phyloP scores from a whole-genome alignment of 2,888 invertebrate species.

The Lasioglossum calceatum region DNA sequence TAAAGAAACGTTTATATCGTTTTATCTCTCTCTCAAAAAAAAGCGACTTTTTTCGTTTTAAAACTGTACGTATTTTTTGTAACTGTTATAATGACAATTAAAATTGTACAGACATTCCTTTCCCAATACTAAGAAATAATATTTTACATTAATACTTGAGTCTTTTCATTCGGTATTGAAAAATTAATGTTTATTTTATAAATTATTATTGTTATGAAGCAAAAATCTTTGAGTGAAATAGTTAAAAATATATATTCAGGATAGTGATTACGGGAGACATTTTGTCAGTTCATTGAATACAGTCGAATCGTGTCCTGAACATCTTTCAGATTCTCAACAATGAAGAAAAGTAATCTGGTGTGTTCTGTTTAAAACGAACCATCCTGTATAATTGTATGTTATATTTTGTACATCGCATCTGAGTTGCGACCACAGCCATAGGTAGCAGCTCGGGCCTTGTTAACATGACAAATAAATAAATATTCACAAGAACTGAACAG shows the following conservation, averaged over 20 bases:
- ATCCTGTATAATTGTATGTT: conserved; percentile 53
- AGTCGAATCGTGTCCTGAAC: not conserved
- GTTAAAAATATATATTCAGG: not conserved
- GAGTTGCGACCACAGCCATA: conserved; percentile 81
- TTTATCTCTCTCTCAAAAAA: not conserved
- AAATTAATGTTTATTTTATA: not conserved
- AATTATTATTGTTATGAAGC: not conserved
- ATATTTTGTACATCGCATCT: conserved; percentile 82
- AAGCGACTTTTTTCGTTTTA: not conserved
- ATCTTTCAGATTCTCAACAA: conserved; percentile 41
- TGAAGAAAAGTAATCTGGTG: conserved; percentile 40
- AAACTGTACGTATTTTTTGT: not conserved
- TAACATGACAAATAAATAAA: conserved; percentile 60
- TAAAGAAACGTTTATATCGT: not conserved
- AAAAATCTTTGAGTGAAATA: not conserved
- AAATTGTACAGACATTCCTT: not conserved
- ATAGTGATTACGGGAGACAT: not conserved
- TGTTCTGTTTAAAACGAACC: conserved; percentile 39
- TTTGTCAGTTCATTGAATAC: not conserved
- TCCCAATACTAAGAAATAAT: not conserved
- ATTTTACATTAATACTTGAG: not conserved
- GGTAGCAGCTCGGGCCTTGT: conserved; percentile 81
- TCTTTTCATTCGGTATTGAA: not conserved
- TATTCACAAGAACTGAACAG: conserved; percentile 43
- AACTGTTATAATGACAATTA: not conserved